These are phyloP conservation scores for Malacosoma neustria DNA, from an alignment of 2,888 invertebrate species.

Conservation along the genomic window DNA sequence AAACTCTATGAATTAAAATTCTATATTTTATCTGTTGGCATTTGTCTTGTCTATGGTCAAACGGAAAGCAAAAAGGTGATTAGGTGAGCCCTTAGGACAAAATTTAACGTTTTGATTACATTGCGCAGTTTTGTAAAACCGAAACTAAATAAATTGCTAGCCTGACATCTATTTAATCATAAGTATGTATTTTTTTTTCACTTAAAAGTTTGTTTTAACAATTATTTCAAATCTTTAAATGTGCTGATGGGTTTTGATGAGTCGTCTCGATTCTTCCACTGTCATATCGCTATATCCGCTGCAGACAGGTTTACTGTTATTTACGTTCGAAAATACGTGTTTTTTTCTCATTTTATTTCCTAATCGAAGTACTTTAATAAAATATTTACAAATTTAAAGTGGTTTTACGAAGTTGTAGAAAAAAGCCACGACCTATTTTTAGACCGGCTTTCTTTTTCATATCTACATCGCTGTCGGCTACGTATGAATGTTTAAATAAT, in stretches of 20 bases:
- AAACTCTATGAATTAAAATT: no score
- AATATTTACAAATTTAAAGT: constrained; percentile 5
- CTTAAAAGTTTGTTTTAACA: constrained; percentile 4
- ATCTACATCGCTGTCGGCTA: constrained; percentile 29
- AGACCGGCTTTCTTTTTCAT: constrained; percentile 63
- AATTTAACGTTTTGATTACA: constrained; percentile 29
- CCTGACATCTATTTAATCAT: constrained; percentile 19
- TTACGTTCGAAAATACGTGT: constrained; percentile 16
- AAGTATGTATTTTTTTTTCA: constrained; percentile 30
- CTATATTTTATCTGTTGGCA: no score
- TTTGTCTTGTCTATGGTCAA: constrained; percentile 38
- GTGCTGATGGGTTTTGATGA: constrained; percentile 32
- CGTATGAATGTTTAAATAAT: constrained; percentile 27
- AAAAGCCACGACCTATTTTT: constrained; percentile 63
- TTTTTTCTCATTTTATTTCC: neutral
- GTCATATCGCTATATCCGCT: constrained; percentile 57
- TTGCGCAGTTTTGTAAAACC: constrained; percentile 18
- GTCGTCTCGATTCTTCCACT: constrained; percentile 46
- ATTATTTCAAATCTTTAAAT: constrained; percentile 18
- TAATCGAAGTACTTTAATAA: neutral
- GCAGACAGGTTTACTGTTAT: constrained; percentile 46
- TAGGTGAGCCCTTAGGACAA: constrained; percentile 41
- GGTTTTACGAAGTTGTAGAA: constrained; percentile 16
- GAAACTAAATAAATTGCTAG: constrained; percentile 23
- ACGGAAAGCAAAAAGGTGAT: constrained; percentile 31